Base-by-base conservation (phyloP, 2,113 vertebrate genomes). In the Bombycilla garrulus region DNA sequence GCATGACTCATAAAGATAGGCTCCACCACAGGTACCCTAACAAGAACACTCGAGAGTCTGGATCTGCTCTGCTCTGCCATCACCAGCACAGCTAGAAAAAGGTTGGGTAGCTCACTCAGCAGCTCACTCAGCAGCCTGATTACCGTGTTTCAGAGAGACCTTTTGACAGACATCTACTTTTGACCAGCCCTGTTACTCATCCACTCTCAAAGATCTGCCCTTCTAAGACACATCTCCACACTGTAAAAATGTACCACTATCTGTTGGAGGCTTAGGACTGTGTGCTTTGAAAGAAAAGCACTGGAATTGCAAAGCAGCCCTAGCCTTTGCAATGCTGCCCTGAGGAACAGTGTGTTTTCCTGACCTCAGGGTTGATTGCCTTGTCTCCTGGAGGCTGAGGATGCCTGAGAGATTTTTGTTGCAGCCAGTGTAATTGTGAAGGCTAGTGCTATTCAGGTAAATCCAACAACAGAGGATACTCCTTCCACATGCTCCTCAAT, bases 21-120 rank as follows among this genome's bases (percentile, higher is more conserved):
- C 13, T 85, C 19, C 36, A 64, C 44, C 42, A 64, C 11, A 62
- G 51, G 17, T 33, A 25, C 18, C 22, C 11, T n/a, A 19, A 51
- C 0, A 0, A 48, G 44, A 56, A 18, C 18, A 26, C 10, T 3
- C 0, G 3, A 36, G 36, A 13, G 10, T 21, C 61, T 69, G 64
- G 15, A 17, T 71, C 67, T 70, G 56, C 56, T 73, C 57, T 76
- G 48, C 31, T 62, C 23, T 73, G 54, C 35, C 53, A 51, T 20
- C 65, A 54, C 9, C 13, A 26, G 23, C 8, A 47, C 1, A 45
- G 35, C 21, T 24, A 47, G 51, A 58, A 33, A 29, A 73, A 21
- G 1, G 15, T 8, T 20, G 47, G 6, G 54, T 33, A 64, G 25
- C 21, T 76, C 36, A 71, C 14, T 35, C 6, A 22, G 38, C 38